A percentile compares a stretch with the other conserved stretches of the same genome.
phyloP scores from a whole-genome alignment of 2,797 vertebrate genomes.

The Danio choprae region DNA sequence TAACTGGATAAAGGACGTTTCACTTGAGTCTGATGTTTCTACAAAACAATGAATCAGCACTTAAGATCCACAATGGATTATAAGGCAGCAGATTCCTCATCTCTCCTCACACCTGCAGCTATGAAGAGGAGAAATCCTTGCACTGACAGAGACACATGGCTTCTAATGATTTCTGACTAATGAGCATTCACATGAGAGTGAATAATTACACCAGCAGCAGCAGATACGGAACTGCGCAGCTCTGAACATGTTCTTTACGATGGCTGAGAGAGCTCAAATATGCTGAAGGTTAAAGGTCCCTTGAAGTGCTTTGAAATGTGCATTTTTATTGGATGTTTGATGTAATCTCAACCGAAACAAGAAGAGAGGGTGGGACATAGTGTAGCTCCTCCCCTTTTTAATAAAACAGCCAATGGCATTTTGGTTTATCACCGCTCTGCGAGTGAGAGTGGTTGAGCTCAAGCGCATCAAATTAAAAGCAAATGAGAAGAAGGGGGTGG shows the following conservation, averaged over 20 bases:
- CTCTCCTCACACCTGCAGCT: neutral
- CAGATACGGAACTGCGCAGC: slow-evolving; percentile 21
- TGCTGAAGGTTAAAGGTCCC: too few relatives aligned
- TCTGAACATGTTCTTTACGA: slow-evolving; percentile 8
- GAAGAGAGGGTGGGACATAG: too few relatives aligned
- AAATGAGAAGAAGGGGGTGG: too few relatives aligned
- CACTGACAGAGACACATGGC: slow-evolving; percentile 8
- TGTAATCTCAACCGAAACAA: too few relatives aligned
- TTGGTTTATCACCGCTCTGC: too few relatives aligned
- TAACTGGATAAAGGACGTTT: neutral
- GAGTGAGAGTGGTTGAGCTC: too few relatives aligned
- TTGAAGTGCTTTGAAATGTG: too few relatives aligned
- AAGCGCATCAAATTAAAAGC: too few relatives aligned
- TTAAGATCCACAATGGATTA: neutral
- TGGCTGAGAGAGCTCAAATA: too few relatives aligned
- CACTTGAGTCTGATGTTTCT: neutral
- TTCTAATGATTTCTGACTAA: slow-evolving; percentile 29
- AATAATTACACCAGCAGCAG: slow-evolving; percentile 19
- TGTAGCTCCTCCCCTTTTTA: too few relatives aligned
- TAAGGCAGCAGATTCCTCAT: neutral
- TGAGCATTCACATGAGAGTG: slow-evolving; percentile 22
- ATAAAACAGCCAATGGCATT: too few relatives aligned
- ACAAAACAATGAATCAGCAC: slow-evolving; percentile 27
- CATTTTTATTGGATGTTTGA: too few relatives aligned
- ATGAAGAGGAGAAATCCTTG: neutral